phyloP scores from a whole-genome alignment of 2,113 vertebrate genomes.

The Tetrao urogallus region DNA sequence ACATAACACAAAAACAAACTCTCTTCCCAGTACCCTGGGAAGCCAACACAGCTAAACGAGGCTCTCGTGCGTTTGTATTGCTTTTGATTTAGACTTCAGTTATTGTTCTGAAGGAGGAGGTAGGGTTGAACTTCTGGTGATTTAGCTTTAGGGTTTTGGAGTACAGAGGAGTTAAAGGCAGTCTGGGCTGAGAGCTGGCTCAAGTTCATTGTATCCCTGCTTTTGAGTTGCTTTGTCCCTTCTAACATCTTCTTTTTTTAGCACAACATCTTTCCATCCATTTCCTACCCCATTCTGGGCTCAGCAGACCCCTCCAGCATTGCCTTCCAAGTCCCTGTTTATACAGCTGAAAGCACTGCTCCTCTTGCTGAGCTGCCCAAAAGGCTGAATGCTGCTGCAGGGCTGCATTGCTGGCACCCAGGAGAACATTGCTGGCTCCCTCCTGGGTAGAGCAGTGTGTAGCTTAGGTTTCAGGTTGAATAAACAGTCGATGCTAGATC shows the following conservation, averaged over 20 bases:
- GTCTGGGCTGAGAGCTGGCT: neutral
- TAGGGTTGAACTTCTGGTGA: neutral
- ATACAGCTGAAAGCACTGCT: neutral
- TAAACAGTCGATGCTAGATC: accelerated
- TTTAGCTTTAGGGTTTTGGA: neutral
- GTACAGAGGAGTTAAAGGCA: neutral
- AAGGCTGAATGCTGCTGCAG: neutral
- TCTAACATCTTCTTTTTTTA: neutral
- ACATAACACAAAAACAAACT: neutral
- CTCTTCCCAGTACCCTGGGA: neutral
- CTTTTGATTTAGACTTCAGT: neutral
- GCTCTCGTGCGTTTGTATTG: accelerated
- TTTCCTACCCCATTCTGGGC: neutral
- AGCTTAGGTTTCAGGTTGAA: neutral
- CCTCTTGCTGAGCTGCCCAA: neutral
- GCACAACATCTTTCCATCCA: neutral
- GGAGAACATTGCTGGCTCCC: neutral
- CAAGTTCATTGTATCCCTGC: neutral
- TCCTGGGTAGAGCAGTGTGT: accelerated
- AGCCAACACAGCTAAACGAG: accelerated
- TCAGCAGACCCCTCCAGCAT: accelerated
- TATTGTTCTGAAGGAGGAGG: neutral
- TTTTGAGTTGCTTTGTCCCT: neutral
- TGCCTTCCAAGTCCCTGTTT: accelerated
- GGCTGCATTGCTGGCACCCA: neutral